A percentile compares a stretch with the other conserved stretches of the same genome.
Evolutionary conservation across 2,113 vertebrate species (phyloP).

Genomic region (Otis tarda): DNA sequence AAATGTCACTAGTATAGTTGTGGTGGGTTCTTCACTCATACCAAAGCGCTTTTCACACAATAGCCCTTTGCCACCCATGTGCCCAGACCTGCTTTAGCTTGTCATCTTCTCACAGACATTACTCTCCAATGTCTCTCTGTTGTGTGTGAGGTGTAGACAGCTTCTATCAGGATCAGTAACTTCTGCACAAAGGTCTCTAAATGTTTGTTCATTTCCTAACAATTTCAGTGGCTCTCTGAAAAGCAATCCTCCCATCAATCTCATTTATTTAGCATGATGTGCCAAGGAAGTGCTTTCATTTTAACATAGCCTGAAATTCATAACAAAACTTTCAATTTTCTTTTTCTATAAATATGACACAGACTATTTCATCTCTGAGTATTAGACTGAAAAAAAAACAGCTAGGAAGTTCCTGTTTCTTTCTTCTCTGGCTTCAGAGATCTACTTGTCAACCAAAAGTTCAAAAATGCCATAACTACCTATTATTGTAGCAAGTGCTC

Average conservation of each 20-base stretch:
- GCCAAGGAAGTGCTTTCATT: background rate
- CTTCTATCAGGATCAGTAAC: background rate
- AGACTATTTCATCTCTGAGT: background rate
- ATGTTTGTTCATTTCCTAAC: background rate
- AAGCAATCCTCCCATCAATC: background rate
- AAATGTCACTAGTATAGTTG: background rate
- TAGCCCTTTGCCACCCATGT: background rate
- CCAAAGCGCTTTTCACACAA: background rate
- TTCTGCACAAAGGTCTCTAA: background rate
- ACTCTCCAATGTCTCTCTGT: background rate
- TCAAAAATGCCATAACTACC: background rate
- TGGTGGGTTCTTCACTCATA: background rate
- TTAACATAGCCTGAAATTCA: background rate
- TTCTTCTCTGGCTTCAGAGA: background rate
- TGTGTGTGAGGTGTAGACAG: background rate
- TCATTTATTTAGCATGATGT: background rate
- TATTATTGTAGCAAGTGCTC: background rate
- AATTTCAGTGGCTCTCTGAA: background rate
- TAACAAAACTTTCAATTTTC: background rate
- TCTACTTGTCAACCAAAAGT: background rate
- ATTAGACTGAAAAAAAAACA: background rate
- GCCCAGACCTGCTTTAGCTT: background rate
- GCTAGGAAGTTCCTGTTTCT: background rate
- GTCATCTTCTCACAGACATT: background rate
- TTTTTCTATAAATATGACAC: background rate